Evolutionary conservation across 2,888 invertebrate species (phyloP).

Genomic region (Amitus sp.): DNA sequence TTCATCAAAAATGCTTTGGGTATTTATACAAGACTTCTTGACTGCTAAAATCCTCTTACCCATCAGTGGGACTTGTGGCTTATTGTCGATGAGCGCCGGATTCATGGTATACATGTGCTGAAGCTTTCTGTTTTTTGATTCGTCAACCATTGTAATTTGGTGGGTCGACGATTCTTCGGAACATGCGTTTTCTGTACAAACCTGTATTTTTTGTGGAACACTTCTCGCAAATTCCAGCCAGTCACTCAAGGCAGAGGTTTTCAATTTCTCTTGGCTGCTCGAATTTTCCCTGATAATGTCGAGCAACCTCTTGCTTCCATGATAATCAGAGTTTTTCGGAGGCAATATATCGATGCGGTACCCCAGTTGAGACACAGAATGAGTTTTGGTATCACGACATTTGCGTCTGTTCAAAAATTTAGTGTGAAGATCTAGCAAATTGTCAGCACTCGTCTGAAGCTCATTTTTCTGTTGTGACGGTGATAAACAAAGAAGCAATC

Average conservation of each 20-base stretch:
- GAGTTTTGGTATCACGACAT: constrained; percentile 66
- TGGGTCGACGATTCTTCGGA: constrained; percentile 42
- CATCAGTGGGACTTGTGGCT: constrained; percentile 48
- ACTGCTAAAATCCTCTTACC: constrained; percentile 49
- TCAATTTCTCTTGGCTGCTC: constrained; percentile 51
- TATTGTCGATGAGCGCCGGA: constrained; percentile 57
- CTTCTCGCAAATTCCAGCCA: constrained; percentile 59
- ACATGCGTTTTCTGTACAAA: background rate
- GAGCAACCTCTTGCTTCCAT: constrained; percentile 46
- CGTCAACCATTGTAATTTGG: constrained; percentile 57
- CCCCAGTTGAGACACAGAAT: constrained; percentile 44
- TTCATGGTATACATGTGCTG: constrained; percentile 57
- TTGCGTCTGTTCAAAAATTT: constrained; percentile 76
- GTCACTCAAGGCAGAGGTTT: constrained; percentile 57
- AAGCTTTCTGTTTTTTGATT: constrained; percentile 40
- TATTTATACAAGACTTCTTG: constrained; percentile 60
- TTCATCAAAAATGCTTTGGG: constrained; percentile 59
- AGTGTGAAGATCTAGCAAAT: constrained; percentile 75
- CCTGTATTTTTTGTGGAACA: constrained; percentile 18
- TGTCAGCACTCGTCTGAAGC: constrained; percentile 70
- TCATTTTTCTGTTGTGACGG: constrained; percentile 75
- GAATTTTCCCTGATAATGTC: constrained; percentile 57
- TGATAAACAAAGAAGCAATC: constrained; percentile 75
- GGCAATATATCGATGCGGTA: constrained; percentile 44
- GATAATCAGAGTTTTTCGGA: background rate